Percentiles rank a stretch among this genome's conserved stretches.
These are phyloP conservation scores for Capromys pilorides DNA, from an alignment of 2,797 vertebrate genomes.

Conservation along the genomic window DNA sequence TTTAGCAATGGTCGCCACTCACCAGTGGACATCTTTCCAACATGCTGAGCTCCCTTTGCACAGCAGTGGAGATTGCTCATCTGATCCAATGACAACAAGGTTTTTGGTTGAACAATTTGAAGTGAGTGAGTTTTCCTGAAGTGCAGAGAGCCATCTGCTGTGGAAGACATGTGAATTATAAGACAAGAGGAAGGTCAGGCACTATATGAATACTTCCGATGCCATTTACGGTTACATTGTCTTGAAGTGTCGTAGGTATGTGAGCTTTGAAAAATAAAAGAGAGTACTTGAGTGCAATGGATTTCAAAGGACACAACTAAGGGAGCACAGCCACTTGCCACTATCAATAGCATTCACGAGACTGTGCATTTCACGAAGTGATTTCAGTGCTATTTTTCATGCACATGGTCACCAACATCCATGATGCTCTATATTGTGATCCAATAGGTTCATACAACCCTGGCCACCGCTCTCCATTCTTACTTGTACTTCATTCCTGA, in stretches of 20 bases:
- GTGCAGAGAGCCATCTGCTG: not conserved
- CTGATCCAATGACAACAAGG: not conserved
- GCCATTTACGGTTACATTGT: slow-evolving; percentile 1
- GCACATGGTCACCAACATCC: not conserved
- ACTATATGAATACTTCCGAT: slow-evolving; percentile 4
- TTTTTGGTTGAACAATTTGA: slow-evolving; percentile 2
- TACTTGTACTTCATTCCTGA: not conserved
- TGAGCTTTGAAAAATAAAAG: slow-evolving; percentile 39
- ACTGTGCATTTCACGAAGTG: not conserved
- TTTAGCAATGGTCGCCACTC: not conserved
- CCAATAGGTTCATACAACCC: not conserved
- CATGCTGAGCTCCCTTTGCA: slow-evolving; percentile 11
- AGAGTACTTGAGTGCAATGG: not conserved
- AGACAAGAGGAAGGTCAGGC: not conserved
- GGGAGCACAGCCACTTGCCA: not conserved
- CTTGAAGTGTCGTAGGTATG: not conserved
- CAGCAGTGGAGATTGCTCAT: not conserved
- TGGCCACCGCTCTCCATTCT: not conserved
- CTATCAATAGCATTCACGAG: not conserved
- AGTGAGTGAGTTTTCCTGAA: slow-evolving; percentile 15
- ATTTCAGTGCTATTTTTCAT: not conserved
- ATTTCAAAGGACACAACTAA: slow-evolving; percentile 43
- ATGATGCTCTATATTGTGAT: not conserved
- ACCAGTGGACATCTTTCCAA: not conserved
- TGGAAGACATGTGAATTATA: slow-evolving; percentile 12